A percentile compares a stretch with the other conserved stretches of the same genome.
These are phyloP conservation scores for Masticophis lateralis DNA, from an alignment of 2,797 vertebrate genomes.

Conservation along the genomic window DNA sequence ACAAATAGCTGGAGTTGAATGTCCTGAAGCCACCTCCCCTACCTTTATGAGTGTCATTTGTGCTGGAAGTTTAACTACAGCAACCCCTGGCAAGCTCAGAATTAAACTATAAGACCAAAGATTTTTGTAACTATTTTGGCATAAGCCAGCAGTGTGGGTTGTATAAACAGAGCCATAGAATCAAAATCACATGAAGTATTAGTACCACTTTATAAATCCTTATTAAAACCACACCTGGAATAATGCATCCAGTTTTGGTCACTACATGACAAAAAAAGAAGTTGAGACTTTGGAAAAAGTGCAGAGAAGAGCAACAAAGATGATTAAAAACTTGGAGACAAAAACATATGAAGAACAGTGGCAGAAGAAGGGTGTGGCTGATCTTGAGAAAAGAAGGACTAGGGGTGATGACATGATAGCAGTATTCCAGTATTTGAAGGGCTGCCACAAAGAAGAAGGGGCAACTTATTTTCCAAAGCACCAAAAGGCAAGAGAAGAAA, in stretches of 20 bases:
- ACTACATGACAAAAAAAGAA: background rate
- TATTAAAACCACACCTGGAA: background rate
- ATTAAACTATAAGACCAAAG: background rate
- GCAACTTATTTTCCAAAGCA: background rate
- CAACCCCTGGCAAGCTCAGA: background rate
- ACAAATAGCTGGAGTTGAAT: background rate
- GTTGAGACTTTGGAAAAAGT: background rate
- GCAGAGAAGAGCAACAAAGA: background rate
- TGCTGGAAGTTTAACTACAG: background rate
- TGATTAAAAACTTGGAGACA: background rate
- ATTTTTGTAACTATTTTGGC: background rate
- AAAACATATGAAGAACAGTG: background rate
- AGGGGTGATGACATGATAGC: background rate
- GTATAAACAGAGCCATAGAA: background rate
- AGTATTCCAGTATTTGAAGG: background rate
- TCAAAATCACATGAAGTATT: background rate
- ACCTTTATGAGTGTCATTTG: background rate
- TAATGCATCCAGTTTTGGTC: background rate
- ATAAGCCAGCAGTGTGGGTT: background rate
- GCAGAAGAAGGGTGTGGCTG: background rate
- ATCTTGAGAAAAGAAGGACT: background rate
- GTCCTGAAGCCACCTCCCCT: background rate
- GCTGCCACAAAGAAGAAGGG: background rate
- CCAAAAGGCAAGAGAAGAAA: background rate
- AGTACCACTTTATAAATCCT: background rate